phyloP scores from a whole-genome alignment of 2,888 invertebrate species.

The Hyppa rectilinea region DNA sequence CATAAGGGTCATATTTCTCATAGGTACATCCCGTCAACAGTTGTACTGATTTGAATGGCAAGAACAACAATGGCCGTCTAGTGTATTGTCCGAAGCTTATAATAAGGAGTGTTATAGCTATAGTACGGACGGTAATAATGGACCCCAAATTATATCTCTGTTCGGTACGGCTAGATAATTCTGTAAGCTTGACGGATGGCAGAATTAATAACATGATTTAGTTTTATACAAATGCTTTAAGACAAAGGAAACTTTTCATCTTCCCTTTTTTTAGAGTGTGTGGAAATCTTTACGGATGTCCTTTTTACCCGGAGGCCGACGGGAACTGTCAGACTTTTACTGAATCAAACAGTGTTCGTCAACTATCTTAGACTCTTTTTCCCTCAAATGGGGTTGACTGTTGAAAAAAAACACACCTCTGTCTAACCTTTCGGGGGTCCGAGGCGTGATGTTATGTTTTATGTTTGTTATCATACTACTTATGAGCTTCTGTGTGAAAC shows the following conservation, averaged over 20 bases:
- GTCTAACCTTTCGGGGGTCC: no score
- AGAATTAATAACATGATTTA: conserved; percentile 5
- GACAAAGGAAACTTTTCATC: no score
- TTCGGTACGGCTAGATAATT: background rate
- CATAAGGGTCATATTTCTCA: conserved; percentile 45
- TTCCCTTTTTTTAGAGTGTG: no score
- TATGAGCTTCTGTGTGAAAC: background rate
- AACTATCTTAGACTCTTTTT: no score
- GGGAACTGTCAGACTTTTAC: no score
- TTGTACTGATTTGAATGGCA: conserved; percentile 57
- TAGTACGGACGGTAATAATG: background rate
- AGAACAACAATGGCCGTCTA: conserved; percentile 39
- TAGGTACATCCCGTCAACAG: conserved; percentile 31
- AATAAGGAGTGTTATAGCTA: conserved; percentile 14
- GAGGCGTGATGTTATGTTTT: no score
- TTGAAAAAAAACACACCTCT: no score
- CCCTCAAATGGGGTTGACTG: no score
- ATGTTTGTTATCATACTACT: no score
- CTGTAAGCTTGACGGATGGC: conserved; percentile 23
- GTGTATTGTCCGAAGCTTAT: conserved; percentile 47
- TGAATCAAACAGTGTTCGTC: no score
- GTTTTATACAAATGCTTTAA: background rate
- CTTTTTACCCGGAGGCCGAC: no score
- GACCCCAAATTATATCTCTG: conserved; percentile 18
- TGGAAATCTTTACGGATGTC: no score